Conservation (phyloP, 2,113 vertebrate genomes). For the Dermatemys mawii region DNA sequence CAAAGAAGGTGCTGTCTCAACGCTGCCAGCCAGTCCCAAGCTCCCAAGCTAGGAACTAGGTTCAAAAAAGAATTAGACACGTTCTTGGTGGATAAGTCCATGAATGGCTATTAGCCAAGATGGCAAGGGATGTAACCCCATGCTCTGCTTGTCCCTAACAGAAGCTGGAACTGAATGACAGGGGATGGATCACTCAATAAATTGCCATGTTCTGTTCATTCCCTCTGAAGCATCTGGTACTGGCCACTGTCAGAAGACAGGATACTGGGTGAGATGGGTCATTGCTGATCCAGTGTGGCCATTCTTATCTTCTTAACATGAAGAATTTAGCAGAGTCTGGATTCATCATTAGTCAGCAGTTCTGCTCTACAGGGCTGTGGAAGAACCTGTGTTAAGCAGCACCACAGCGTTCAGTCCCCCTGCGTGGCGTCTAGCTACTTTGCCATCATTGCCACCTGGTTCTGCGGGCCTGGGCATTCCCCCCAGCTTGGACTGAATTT, state of each 20-base stretch:
- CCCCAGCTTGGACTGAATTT: neutral
- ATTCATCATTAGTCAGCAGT: neutral
- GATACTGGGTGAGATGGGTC: neutral
- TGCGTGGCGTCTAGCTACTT: neutral
- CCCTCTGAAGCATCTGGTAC: neutral
- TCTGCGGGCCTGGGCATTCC: fast-evolving
- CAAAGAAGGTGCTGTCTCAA: neutral
- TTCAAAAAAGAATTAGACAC: neutral
- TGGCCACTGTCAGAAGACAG: neutral
- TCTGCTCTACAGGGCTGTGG: neutral
- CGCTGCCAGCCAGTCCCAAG: neutral
- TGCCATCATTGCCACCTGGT: neutral
- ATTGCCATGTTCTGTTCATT: neutral
- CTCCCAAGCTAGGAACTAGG: neutral
- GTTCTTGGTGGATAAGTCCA: neutral
- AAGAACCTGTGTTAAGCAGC: neutral
- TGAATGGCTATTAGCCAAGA: neutral
- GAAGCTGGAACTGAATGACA: neutral
- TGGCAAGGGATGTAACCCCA: neutral
- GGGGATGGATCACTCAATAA: neutral
- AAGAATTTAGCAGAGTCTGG: neutral
- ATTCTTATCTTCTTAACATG: neutral
- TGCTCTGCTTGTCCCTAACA: neutral
- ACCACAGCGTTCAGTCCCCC: neutral
- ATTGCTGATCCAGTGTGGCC: neutral